A percentile compares a stretch with the other conserved stretches of the same genome.
These are phyloP conservation scores for Drosophila nigricruria DNA, from an alignment of 2,888 invertebrate species.

Conservation along the genomic window DNA sequence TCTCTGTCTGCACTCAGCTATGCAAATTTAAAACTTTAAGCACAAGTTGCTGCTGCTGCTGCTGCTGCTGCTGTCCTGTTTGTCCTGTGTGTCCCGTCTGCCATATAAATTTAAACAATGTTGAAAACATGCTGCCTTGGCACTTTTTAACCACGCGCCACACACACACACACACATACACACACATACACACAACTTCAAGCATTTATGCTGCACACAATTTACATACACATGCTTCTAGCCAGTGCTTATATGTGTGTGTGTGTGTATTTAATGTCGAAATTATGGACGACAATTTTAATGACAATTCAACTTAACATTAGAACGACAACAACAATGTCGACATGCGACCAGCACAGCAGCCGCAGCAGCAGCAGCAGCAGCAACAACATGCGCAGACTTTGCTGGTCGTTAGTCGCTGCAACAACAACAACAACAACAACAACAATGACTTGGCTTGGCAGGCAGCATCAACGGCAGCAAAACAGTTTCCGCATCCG, in stretches of 20 bases:
- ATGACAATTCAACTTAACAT: slow-evolving; percentile 82
- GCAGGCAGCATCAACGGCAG: slow-evolving; percentile 77
- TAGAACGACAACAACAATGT: slow-evolving; percentile 75
- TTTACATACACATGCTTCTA: slow-evolving; percentile 61
- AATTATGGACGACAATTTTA: slow-evolving; percentile 82
- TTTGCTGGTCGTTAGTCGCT: slow-evolving; percentile 23
- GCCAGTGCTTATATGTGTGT: slow-evolving; percentile 23
- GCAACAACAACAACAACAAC: slow-evolving; percentile 34
- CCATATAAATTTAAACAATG: slow-evolving; percentile 79
- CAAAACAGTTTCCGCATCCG: slow-evolving; percentile 81
- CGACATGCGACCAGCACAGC: slow-evolving; percentile 56
- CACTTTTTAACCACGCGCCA: slow-evolving; percentile 78
- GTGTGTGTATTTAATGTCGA: slow-evolving; percentile 81
- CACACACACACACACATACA: slow-evolving; percentile 32
- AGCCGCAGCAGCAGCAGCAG: slow-evolving; percentile 45
- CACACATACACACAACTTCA: slow-evolving; percentile 35
- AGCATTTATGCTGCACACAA: slow-evolving; percentile 78
- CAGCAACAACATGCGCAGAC: slow-evolving; percentile 55
- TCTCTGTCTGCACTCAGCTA: slow-evolving; percentile 55
- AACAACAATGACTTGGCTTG: slow-evolving; percentile 64
- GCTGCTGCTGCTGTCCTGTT: slow-evolving; percentile 12
- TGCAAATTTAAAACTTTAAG: slow-evolving; percentile 77
- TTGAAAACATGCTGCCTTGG: slow-evolving; percentile 80
- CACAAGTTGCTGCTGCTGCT: slow-evolving; percentile 65
- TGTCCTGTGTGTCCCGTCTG: slow-evolving; percentile 39